Percentiles rank a stretch among this genome's conserved stretches.
Evolutionary conservation across 1,140 invertebrate genomes (phyloP).

Genomic region (Pachypsylla venusta): DNA sequence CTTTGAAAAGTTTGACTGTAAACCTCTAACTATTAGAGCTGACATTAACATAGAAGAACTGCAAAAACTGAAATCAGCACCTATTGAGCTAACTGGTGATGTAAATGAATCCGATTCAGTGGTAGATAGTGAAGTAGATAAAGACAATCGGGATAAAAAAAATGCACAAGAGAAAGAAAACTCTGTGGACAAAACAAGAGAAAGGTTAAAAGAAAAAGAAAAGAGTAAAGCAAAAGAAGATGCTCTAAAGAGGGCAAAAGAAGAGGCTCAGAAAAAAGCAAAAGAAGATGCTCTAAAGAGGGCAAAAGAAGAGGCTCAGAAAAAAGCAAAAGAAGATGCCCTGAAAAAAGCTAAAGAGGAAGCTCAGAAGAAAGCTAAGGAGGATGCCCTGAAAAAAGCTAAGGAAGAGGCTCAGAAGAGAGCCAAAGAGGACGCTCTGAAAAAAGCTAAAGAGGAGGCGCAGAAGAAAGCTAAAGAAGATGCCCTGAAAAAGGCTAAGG

Average conservation of each 20-base stretch:
- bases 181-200: background rate
- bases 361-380: too few relatives aligned
- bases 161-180: background rate
- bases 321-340: background rate
- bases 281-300: background rate
- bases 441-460: background rate
- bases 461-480: too few relatives aligned
- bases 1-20: slow-evolving; percentile 4
- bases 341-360: background rate
- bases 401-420: background rate
- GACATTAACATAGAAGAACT: slow-evolving; percentile 4
- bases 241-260: background rate
- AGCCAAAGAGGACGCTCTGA: background rate
- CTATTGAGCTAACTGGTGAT: background rate
- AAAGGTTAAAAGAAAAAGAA: background rate
- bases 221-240: background rate
- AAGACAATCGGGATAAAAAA: background rate
- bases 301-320: background rate
- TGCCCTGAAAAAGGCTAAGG: too few relatives aligned
- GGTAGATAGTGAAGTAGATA: background rate
- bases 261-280: background rate
- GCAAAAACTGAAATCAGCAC: slow-evolving; percentile 3
- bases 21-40: slow-evolving; percentile 1
- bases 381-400: too few relatives aligned
- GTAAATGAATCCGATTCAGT: background rate